Evolutionary conservation across 2,113 vertebrate genomes (phyloP), one percentile per base, ranked within the genome.

Genomic region (Spheniscus mendiculus): DNA sequence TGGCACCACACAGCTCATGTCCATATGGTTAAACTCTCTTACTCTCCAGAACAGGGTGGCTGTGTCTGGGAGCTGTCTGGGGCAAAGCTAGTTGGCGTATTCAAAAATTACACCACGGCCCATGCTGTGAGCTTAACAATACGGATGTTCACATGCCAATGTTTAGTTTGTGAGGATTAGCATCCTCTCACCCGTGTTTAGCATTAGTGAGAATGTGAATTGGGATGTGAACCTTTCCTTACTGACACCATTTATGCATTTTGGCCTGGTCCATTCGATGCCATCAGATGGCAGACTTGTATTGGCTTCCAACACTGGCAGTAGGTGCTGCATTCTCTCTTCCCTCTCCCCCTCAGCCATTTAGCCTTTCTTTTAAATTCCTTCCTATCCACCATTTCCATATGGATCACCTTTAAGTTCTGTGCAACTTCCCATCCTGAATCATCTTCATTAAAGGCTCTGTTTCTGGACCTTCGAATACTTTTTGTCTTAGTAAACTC

Each of bases 261-360:
- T 85, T 88, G 34, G 87, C 26, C 58, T 95, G 79, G 81, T 89
- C 55, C 38, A 13, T 88, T 86, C 9, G 4, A 85, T 95, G 89
- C 95, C 95, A 96, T 97, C 94, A 97, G 97, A 97, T 96, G 96
- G 97, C 96, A 97, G 94, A 73, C 95, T 96, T 97, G 96, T 92
- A 89, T 97, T 85, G 96, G 84, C 73, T 96, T 95, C 69, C 77
- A 92, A 12, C 36, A 55, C 22, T 94, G 89, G 66, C 83, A 94
- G 80, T 32, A 86, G 72, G 42, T 94, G 76, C 61, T 63, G 66
- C 70, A 83, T 90, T 91, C 52, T 45, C 36, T 7, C 34, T 70
- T 87, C 38, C 16, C 30, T 78, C 55, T 89, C 58, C 32, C 22
- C 14, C 34, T 82, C 30, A 2, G 61, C 49, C 65, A 20, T 67